These are phyloP conservation scores for Kuschelorhynchus macadamiae DNA, from an alignment of 2,888 invertebrate species.

Conservation along the genomic window DNA sequence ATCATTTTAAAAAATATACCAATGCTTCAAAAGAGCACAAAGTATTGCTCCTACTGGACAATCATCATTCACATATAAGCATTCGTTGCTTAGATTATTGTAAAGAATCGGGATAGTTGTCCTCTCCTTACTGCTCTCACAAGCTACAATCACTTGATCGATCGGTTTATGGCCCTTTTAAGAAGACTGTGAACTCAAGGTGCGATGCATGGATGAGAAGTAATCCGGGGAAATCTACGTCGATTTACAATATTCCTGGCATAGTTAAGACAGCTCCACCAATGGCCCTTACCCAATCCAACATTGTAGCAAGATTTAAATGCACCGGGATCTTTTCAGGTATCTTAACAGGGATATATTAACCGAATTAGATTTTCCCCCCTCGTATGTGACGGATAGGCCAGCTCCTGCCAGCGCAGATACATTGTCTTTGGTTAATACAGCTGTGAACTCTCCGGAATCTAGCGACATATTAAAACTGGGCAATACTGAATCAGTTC, in stretches of 20 bases:
- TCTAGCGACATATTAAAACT: no score
- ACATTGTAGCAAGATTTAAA: conserved; percentile 15
- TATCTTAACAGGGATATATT: conserved; percentile 25
- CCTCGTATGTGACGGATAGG: conserved; percentile 14
- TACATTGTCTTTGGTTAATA: not conserved
- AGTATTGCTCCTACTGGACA: conserved; percentile 60
- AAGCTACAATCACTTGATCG: conserved; percentile 38
- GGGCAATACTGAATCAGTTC: no score
- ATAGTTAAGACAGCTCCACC: conserved; percentile 32
- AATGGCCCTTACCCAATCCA: conserved; percentile 9
- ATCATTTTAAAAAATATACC: conserved; percentile 59
- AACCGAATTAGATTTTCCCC: conserved; percentile 14
- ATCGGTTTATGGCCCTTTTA: conserved; percentile 32
- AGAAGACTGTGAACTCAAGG: conserved; percentile 30
- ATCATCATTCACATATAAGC: conserved; percentile 57
- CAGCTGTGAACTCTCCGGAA: no score
- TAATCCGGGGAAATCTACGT: conserved; percentile 40
- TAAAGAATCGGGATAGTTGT: conserved; percentile 36
- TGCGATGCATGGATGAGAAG: conserved; percentile 33
- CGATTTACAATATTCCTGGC: conserved; percentile 44
- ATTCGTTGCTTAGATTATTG: conserved; percentile 28
- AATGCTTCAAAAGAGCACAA: conserved; percentile 50
- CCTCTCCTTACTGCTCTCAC: conserved; percentile 34
- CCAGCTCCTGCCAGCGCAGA: not conserved
- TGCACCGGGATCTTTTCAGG: conserved; percentile 5